phyloP scores from a whole-genome alignment of 2,113 vertebrate species.

The Peromyscus maniculatus region DNA sequence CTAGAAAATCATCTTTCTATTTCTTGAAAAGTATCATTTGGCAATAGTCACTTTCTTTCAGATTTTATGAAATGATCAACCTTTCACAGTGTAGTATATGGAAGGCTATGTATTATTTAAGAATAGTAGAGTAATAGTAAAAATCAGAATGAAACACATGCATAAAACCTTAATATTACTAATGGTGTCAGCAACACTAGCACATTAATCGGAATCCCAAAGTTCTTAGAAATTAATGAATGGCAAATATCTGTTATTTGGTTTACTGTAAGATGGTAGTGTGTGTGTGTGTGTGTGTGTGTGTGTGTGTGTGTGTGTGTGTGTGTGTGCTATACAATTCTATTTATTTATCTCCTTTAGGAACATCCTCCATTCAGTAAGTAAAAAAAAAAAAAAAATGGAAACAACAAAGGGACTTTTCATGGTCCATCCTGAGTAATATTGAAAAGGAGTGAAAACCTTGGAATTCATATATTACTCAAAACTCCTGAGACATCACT shows the following conservation, averaged over 20 bases:
- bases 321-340: neutral
- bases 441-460: neutral
- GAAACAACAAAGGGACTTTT: neutral
- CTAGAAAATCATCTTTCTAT: slow-evolving; percentile 14
- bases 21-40: slow-evolving; percentile 9
- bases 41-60: neutral
- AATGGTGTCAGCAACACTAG: neutral
- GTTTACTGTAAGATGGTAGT: neutral
- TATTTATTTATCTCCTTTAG: neutral
- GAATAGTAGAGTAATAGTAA: neutral
- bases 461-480: neutral
- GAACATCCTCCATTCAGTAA: neutral
- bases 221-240: slow-evolving; percentile 1
- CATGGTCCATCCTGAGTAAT: neutral
- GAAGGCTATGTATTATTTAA: neutral
- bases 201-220: neutral
- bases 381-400: neutral
- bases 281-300: too few relatives aligned
- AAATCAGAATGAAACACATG: neutral
- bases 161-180: neutral
- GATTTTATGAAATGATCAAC: slow-evolving; percentile 1
- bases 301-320: too few relatives aligned
- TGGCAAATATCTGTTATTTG: neutral
- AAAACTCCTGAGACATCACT: neutral
- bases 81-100: neutral